These are phyloP conservation scores for Pseudoips prasinana DNA, from an alignment of 2,888 invertebrate genomes.

Conservation along the genomic window DNA sequence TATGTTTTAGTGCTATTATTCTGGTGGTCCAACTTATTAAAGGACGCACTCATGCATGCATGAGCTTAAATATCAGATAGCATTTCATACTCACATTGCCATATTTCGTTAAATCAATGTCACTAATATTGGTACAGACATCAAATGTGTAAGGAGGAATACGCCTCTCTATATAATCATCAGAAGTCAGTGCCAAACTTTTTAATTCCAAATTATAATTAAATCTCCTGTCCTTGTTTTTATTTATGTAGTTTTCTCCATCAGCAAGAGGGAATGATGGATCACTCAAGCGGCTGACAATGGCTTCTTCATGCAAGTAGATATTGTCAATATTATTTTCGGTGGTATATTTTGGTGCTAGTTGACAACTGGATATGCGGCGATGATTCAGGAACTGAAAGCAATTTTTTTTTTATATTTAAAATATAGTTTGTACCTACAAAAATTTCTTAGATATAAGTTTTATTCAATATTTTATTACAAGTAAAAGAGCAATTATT, in stretches of 20 bases:
- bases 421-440: too few relatives aligned
- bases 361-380: conserved; percentile 68
- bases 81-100: conserved; percentile 54
- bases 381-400: conserved; percentile 64
- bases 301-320: conserved; percentile 42
- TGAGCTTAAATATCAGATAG: too few relatives aligned
- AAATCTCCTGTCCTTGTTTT: conserved; percentile 29
- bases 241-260: too few relatives aligned
- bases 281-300: not conserved
- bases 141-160: conserved; percentile 41
- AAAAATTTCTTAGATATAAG: too few relatives aligned
- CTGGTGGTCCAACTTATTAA: too few relatives aligned
- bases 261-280: too few relatives aligned
- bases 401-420: too few relatives aligned
- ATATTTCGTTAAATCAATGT: conserved; percentile 61
- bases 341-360: conserved; percentile 47
- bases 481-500: too few relatives aligned
- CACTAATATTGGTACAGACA: conserved; percentile 51
- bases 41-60: too few relatives aligned
- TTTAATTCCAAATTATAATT: conserved; percentile 46
- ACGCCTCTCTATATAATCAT: conserved; percentile 68
- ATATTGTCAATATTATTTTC: conserved; percentile 56
- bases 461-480: too few relatives aligned
- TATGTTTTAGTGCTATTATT: too few relatives aligned
- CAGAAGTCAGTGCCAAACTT: conserved; percentile 52